Base-by-base conservation (phyloP, 2,888 invertebrate species). In the Cecidostiba fungosa region DNA sequence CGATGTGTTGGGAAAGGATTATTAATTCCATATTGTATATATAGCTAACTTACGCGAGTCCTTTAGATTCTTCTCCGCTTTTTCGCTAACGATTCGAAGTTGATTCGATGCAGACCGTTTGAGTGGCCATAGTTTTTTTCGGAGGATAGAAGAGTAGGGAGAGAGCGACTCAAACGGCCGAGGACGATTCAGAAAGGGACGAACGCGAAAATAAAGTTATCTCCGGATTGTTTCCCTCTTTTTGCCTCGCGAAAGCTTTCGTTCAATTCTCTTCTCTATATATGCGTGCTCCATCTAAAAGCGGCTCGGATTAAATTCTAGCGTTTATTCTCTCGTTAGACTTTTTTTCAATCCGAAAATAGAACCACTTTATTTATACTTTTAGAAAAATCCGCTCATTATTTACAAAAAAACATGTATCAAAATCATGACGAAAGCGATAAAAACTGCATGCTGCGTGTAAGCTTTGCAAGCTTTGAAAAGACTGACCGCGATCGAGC, bases 21-120 rank as follows among this genome's bases (percentile, higher is more conserved):
- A 39, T 39, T 39, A 8, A 88, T 87, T 84, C 86, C 87, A 82
- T 88, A 88, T 87, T 86, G 82, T 85, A 77, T 85, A 84, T 84
- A 39, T 10, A 8, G 8, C 1, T 77, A 69, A 69, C 78, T 77
- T 85, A 77, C 88, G 82, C 72, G 29, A 23, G 12, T 1, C 29
- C 39, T 39, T 59, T 54, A 16, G 1, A 16, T 14, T 36, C 19
- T 36, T 12, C 36, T 19, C 12, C 32, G 47, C 73, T 10, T n/a
- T 12, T 82, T 86, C 84, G 81, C 85, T 85, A 32, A 54, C 54
- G 54, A n/a, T n/a, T n/a, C n/a, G n/a, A 54, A n/a, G 54, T n/a
- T n/a, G n/a, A 5, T 54, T 0, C 54, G 54, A 54, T 19, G 16
- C 5, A 5, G 54, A n/a, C 43, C 12, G 6, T 54, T 54, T 3